Evolutionary conservation across 2,797 vertebrate genomes (phyloP), one percentile per base, ranked within the genome.

Genomic region (Eleutherodactylus coqui): DNA sequence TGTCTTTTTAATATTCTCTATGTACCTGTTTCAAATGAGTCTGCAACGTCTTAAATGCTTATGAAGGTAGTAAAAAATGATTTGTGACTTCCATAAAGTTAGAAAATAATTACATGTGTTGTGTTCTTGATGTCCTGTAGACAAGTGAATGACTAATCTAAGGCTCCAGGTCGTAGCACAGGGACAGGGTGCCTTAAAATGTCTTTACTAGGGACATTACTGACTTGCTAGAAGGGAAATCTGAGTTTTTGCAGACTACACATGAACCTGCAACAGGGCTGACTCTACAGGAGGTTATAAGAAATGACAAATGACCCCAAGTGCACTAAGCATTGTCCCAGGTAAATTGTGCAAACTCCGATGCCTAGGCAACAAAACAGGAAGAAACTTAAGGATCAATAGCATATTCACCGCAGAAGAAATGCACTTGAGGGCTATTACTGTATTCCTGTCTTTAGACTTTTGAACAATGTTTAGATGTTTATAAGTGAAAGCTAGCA

Each of bases 171-270:
- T 60, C n/a, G 47, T 38, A 86, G 58, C 55, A 45, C 41, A 75
- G 32, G 55, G 49, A 75, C 29, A 45, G 53, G 77, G 84, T 75
- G 78, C 70, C 79, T 21, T 67, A 51, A 64, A 76, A 67, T 86
- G 85, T 76, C 55, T 58, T 82, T 76, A 64, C 34, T 43, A 86
- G 53, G 10, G 58, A 82, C 70, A 86, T 75, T 53, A 78, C 51
- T 55, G 58, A 36, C 70, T 76, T 62, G 79, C 85, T 86, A 34
- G 43, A 49, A 86, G 70, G 79, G 29, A 75, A 67, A 64, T 75
- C 14, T 64, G 34, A 82, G 41, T 86, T 85, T 85, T 80, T 85
- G 77, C 55, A 75, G 70, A 80, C 77, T 76, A 53, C 70, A 62
- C 58, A 67, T 60, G 45, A 64, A 82, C 32, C 79, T 76, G 29